Base-by-base conservation (phyloP, 2,888 invertebrate genomes). In the Platynereis dumerilii region DNA sequence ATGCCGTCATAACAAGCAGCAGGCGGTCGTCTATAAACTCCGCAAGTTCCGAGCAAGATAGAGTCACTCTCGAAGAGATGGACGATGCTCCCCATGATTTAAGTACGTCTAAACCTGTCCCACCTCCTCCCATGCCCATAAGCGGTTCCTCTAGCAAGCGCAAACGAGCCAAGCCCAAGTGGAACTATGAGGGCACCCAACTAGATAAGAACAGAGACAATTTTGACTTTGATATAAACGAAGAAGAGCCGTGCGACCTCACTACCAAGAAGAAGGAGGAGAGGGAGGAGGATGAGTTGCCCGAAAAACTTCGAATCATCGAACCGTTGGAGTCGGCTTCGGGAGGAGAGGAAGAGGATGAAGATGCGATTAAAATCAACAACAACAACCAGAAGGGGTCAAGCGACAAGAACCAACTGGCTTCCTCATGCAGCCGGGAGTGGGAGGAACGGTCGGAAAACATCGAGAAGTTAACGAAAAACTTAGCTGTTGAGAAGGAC, bases 101-200 rank as follows among this genome's bases (percentile, higher is more conserved):
- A 3, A 48, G 48, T 48, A 48, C 20, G 3, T 20, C 28, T 45
- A 39, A 53, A 22, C 53, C 53, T 15, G 54, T 53, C 27, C 53
- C 34, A 7, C 44, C 55, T 10, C 22, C 29, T n/a, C 58, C 15
- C 22, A 15, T 26, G 7, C 5, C 27, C 20, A 48, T 26, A 7
- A 52, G 44, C 3, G 39, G 34, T 29, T 42, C 26, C 2, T 55
- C 48, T 26, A 82, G 81, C 72, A 80, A 78, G 70, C 88, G 96
- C 78, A 97, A 97, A 86, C 94, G 96, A 0, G 95, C 94, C 0
- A 95, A 96, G 61, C 96, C 97, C 1, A 96, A 97, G 85, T 96
- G 96, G 94, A 94, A 96, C 2, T 96, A 96, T 84, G 96, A 96
- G 7, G 93, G 93, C 5, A 73, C 80, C 12, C 81, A 83, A 69